Conservation (phyloP, 2,113 vertebrate species). For the Myocastor coypus region DNA sequence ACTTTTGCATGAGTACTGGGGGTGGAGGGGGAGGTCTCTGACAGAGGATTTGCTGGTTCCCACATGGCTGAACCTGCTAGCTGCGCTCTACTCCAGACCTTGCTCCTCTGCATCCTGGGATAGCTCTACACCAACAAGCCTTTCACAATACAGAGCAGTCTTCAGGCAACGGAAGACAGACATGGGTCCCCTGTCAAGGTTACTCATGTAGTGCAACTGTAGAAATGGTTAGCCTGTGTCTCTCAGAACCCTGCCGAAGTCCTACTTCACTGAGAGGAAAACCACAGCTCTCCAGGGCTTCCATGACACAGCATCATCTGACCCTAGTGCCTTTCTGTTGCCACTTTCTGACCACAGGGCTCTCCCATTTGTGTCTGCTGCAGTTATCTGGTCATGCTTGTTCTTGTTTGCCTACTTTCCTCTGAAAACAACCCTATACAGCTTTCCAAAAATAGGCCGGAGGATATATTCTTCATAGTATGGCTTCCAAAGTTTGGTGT, state of each 20-base stretch:
- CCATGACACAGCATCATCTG: accelerated
- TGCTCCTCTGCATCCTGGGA: neutral
- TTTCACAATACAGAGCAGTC: neutral
- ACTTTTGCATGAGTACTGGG: neutral
- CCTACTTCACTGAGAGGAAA: neutral
- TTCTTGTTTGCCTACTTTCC: neutral
- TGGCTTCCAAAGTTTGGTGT: neutral
- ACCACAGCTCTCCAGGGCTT: too few relatives aligned
- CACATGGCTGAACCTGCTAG: neutral
- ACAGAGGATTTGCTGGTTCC: too few relatives aligned
- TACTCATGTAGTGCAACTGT: neutral
- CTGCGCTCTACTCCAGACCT: neutral
- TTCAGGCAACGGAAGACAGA: neutral
- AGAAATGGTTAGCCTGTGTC: neutral
- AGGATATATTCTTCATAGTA: neutral
- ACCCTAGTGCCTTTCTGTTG: neutral
- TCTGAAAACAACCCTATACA: neutral
- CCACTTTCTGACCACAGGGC: neutral
- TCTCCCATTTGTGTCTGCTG: neutral
- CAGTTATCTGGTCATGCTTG: neutral
- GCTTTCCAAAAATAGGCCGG: neutral
- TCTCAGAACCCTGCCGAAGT: neutral
- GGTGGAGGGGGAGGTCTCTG: neutral
- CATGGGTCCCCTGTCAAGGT: neutral
- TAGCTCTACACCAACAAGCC: neutral